Evolutionary conservation across 1,140 invertebrate genomes (phyloP).

Genomic region (Trachymyrmex cornetzi): DNA sequence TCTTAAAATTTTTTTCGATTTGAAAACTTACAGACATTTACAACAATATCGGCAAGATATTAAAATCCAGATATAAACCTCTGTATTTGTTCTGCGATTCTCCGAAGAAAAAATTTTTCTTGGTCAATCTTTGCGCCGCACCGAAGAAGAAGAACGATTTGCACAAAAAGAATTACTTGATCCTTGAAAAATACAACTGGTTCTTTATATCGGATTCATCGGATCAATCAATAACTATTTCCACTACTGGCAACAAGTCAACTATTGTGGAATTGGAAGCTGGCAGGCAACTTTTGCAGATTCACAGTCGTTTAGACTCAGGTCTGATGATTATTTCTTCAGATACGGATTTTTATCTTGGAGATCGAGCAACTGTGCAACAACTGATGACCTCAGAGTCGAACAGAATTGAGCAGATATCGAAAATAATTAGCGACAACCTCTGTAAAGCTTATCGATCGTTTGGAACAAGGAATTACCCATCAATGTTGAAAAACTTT

Average conservation of each 20-base stretch:
- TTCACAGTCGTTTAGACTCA: conserved; percentile 77
- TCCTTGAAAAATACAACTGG: conserved; percentile 77
- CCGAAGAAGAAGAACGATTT: neutral
- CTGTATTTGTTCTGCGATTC: conserved; percentile 83
- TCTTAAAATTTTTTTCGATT: neutral
- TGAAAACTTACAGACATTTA: conserved; percentile 39
- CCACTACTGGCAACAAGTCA: conserved; percentile 75
- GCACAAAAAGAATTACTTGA: conserved; percentile 42
- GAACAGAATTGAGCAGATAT: conserved; percentile 32
- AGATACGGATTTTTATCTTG: conserved; percentile 77
- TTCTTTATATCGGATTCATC: conserved; percentile 62
- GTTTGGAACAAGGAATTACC: conserved; percentile 76
- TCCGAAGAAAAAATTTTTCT: conserved; percentile 77
- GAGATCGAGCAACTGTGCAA: conserved; percentile 76
- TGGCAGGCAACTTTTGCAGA: conserved; percentile 77
- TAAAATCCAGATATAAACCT: conserved; percentile 77
- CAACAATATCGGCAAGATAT: conserved; percentile 44
- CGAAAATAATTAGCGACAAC: conserved; percentile 61
- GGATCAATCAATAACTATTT: conserved; percentile 60
- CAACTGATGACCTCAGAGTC: conserved; percentile 78
- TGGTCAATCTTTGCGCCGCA: conserved; percentile 76
- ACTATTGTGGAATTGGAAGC: conserved; percentile 75
- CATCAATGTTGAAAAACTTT: conserved; percentile 67
- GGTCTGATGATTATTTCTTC: conserved; percentile 77
- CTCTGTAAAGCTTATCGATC: conserved; percentile 72